Conservation (phyloP, 2,113 vertebrate species). For the Galeopterus variegatus region DNA sequence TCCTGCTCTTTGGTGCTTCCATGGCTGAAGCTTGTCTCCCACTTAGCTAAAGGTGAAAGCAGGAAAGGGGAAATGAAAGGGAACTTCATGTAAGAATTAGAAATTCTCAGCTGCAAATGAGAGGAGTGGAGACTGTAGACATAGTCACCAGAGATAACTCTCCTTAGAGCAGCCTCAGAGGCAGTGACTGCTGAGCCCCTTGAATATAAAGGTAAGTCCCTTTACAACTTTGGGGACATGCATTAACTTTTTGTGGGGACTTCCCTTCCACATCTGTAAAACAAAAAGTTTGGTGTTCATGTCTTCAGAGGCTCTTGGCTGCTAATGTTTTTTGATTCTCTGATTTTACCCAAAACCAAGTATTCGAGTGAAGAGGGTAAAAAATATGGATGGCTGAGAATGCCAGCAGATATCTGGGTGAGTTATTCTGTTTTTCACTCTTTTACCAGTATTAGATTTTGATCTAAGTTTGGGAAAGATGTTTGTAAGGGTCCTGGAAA, state of each 20-base stretch:
- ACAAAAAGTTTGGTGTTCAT: neutral
- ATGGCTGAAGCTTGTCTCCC: constrained; percentile 83
- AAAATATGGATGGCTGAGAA: rapidly evolving
- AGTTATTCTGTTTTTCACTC: neutral
- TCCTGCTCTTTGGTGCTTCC: constrained; percentile 32
- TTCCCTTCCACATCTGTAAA: neutral
- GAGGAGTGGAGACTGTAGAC: neutral
- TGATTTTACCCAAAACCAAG: neutral
- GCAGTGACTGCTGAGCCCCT: rapidly evolving
- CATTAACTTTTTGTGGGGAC: neutral
- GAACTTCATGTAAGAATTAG: neutral
- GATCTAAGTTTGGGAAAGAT: neutral
- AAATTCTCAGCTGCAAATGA: neutral
- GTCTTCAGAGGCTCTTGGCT: neutral
- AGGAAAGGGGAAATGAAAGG: neutral
- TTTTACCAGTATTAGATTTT: neutral
- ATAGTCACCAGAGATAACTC: too few species aligned
- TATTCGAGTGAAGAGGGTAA: too few species aligned
- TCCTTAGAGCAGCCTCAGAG: rapidly evolving
- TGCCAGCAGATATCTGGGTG: rapidly evolving
- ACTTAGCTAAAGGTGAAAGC: constrained; percentile 78
- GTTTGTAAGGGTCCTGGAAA: neutral
- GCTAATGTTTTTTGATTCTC: neutral
- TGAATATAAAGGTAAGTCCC: too few species aligned
- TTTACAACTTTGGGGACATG: rapidly evolving